Percentiles rank a stretch among this genome's conserved stretches.
phyloP scores from a whole-genome alignment of 2,888 invertebrate genomes.

The Tetranychus piercei region DNA sequence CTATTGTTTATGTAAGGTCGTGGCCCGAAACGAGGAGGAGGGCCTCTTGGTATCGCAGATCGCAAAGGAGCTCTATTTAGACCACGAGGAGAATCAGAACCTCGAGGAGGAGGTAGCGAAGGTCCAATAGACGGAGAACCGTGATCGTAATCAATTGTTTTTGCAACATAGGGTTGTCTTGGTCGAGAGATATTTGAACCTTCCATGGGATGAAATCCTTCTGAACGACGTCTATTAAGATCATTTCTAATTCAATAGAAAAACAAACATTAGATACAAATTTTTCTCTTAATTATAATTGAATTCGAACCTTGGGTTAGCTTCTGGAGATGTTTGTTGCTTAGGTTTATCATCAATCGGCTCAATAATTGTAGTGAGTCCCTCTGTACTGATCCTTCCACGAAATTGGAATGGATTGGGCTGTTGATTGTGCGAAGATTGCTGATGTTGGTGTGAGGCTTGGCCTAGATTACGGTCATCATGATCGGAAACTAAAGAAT shows the following conservation, averaged over 20 bases:
- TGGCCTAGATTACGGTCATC: neutral
- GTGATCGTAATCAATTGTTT: slow-evolving; percentile 9
- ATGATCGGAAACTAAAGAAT: neutral
- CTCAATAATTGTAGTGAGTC: neutral
- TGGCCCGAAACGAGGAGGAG: too few species aligned
- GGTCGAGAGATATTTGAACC: neutral
- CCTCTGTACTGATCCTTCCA: neutral
- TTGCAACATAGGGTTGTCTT: neutral
- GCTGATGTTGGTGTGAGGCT: neutral
- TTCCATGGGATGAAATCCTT: neutral
- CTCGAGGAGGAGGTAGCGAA: too few species aligned
- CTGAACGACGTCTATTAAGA: neutral
- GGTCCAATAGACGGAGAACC: neutral
- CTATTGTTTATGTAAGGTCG: too few species aligned
- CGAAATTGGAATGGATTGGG: neutral
- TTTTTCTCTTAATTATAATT: neutral
- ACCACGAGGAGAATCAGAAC: too few species aligned
- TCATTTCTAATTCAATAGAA: neutral
- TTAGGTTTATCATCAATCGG: neutral
- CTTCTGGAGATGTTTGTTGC: neutral
- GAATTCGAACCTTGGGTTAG: neutral
- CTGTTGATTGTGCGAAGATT: neutral
- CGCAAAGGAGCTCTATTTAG: too few species aligned
- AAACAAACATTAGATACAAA: neutral
- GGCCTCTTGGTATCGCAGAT: too few species aligned